These are phyloP conservation scores for Stenchaetothrips biformis DNA, from an alignment of 2,888 invertebrate genomes.

Conservation along the genomic window DNA sequence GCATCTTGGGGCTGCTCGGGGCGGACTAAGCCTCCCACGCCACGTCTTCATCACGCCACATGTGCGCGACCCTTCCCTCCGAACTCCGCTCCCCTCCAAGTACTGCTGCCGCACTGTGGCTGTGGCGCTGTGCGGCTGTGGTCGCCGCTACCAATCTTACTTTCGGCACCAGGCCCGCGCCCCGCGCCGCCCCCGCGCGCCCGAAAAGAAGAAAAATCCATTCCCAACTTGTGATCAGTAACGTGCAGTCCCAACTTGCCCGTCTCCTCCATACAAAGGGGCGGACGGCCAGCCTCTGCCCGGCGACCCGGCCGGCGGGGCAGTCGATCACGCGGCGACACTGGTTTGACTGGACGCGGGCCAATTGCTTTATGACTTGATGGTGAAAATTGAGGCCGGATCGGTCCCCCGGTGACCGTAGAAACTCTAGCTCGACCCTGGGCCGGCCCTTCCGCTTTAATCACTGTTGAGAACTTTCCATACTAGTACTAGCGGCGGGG, in stretches of 20 bases:
- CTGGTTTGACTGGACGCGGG: not conserved
- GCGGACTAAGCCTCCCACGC: not conserved
- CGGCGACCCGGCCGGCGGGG: too few species aligned
- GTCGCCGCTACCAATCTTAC: constrained; percentile 7
- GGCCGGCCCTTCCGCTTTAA: too few species aligned
- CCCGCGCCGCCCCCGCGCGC: not conserved
- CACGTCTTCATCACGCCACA: constrained; percentile 24
- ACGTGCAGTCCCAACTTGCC: too few species aligned
- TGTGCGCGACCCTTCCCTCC: constrained; percentile 14
- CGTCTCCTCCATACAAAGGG: too few species aligned
- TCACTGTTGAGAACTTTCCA: too few species aligned
- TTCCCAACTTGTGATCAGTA: not conserved
- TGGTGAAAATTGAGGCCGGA: constrained; percentile 4
- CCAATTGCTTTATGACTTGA: constrained; percentile 9
- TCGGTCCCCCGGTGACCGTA: constrained; percentile 5
- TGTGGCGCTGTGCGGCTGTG: too few species aligned
- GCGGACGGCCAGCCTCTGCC: too few species aligned
- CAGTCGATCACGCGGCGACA: too few species aligned
- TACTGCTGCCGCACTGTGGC: not conserved
- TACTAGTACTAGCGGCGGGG: too few species aligned
- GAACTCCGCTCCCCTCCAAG: not conserved
- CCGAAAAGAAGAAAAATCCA: not conserved
- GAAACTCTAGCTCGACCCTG: not conserved
- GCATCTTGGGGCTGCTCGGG: not conserved
- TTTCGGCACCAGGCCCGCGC: not conserved